These are phyloP conservation scores for Thereva nobilitata DNA, from an alignment of 2,888 invertebrate genomes.

Conservation along the genomic window DNA sequence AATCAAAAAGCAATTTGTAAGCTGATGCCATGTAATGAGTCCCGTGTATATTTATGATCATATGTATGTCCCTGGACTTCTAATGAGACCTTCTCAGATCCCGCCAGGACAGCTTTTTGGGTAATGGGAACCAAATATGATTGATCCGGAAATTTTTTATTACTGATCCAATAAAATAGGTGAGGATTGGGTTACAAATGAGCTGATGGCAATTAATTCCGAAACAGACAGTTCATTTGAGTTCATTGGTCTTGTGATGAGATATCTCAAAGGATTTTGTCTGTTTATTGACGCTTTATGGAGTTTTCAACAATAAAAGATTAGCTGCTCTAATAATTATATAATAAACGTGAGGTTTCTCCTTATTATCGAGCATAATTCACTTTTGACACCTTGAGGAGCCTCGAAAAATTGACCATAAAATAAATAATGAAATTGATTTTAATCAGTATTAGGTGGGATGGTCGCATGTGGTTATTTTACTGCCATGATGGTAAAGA, in stretches of 20 bases:
- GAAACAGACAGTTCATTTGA: neutral
- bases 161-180: conserved; percentile 21
- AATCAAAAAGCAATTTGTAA: conserved; percentile 35
- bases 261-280: no score
- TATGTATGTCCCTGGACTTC: conserved; percentile 2
- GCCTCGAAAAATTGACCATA: no score
- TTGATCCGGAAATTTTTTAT: conserved; percentile 32
- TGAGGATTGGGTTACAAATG: conserved; percentile 32
- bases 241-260: conserved; percentile 8
- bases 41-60: conserved; percentile 17
- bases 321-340: no score
- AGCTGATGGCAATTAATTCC: conserved; percentile 21
- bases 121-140: conserved; percentile 23
- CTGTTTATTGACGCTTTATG: no score
- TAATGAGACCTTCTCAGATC: conserved; percentile 4
- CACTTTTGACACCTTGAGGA: no score
- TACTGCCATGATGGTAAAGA: no score
- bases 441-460: no score
- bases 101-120: neutral
- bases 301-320: no score
- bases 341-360: no score
- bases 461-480: no score
- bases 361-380: no score
- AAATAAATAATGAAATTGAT: no score
- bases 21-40: conserved; percentile 27